A percentile compares a stretch with the other conserved stretches of the same genome.
Evolutionary conservation across 2,888 invertebrate genomes (phyloP).

Genomic region (Teinopalpus imperialis): DNA sequence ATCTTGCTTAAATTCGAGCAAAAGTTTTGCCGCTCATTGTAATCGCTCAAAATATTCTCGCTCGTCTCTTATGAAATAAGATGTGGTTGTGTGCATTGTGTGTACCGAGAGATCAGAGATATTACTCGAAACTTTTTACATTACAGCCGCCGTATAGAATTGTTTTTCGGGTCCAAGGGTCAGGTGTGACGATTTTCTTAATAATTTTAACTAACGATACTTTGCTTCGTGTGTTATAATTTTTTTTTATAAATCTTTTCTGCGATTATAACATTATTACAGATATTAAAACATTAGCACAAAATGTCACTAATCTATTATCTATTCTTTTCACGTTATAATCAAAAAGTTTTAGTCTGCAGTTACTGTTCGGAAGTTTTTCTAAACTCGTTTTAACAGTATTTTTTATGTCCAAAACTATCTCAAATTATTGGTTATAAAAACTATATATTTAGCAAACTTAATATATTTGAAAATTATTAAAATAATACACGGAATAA

Average conservation of each 20-base stretch:
- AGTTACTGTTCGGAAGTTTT: too few relatives aligned
- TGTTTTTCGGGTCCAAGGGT: slow-evolving; percentile 2
- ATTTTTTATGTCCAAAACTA: too few relatives aligned
- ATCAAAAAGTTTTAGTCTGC: too few relatives aligned
- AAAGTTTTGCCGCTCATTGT: slow-evolving; percentile 20
- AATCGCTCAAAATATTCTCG: slow-evolving; percentile 34
- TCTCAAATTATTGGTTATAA: too few relatives aligned
- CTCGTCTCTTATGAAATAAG: slow-evolving; percentile 63
- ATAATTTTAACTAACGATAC: not conserved
- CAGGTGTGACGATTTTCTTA: not conserved
- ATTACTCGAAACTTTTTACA: slow-evolving; percentile 51
- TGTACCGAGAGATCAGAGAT: slow-evolving; percentile 40
- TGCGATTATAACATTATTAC: too few relatives aligned
- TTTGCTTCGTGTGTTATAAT: slow-evolving; percentile 10
- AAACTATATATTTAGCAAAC: too few relatives aligned
- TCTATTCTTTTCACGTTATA: too few relatives aligned
- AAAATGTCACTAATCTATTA: too few relatives aligned
- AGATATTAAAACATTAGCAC: too few relatives aligned
- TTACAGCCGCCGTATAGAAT: slow-evolving; percentile 1
- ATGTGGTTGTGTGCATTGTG: slow-evolving; percentile 64
- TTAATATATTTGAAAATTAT: too few relatives aligned
- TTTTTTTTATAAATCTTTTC: too few relatives aligned
- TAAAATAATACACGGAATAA: not conserved
- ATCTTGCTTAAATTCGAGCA: slow-evolving; percentile 4
- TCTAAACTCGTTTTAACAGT: too few relatives aligned